phyloP scores from a whole-genome alignment of 2,888 invertebrate species.

The Drepana falcataria region DNA sequence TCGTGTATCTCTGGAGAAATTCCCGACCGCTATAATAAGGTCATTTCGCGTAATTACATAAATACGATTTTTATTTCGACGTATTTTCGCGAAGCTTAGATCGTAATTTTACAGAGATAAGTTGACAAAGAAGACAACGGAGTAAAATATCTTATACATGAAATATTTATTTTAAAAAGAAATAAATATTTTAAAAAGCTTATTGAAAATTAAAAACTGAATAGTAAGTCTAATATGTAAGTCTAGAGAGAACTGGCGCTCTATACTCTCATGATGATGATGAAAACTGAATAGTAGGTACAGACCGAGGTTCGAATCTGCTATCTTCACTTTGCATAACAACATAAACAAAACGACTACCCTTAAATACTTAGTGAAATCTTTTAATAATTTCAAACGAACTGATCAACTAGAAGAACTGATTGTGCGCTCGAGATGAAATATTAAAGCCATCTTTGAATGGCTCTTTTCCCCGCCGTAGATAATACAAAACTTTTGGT shows the following conservation, averaged over 20 bases:
- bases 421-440: not conserved
- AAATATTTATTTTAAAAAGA: too few relatives aligned
- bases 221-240: too few relatives aligned
- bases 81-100: not conserved
- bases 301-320: too few relatives aligned
- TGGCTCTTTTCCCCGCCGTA: not conserved
- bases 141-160: not conserved
- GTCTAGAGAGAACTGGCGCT: too few relatives aligned
- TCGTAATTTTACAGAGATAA: not conserved
- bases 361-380: too few relatives aligned
- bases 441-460: not conserved
- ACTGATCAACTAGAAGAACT: not conserved
- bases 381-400: not conserved
- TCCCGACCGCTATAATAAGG: slow-evolving; percentile 5
- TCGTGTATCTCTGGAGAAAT: slow-evolving; percentile 28
- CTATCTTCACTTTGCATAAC: too few relatives aligned
- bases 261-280: too few relatives aligned
- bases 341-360: too few relatives aligned
- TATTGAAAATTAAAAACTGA: too few relatives aligned
- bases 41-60: not conserved
- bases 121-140: not conserved
- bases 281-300: too few relatives aligned
- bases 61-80: not conserved
- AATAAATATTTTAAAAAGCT: too few relatives aligned
- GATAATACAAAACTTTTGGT: not conserved